Conservation (phyloP, 2,888 invertebrate species). For the Protodeltote pygarga region DNA sequence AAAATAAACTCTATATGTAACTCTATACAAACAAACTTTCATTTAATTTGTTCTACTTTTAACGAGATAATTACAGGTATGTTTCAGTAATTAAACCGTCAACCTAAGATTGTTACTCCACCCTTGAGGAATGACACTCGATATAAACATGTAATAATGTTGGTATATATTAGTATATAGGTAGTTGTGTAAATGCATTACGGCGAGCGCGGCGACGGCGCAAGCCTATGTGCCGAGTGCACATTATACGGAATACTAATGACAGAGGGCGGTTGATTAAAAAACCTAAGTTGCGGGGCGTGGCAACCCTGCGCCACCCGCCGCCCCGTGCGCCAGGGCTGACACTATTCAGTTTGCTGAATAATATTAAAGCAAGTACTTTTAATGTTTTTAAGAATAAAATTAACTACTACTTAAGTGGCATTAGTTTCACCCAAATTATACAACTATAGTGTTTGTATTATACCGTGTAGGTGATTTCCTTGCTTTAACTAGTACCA, state of each 20-base stretch:
- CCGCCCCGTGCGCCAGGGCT: slow-evolving; percentile 50
- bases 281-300: slow-evolving; percentile 79
- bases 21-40: too few species aligned
- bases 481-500: too few species aligned
- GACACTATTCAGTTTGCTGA: slow-evolving; percentile 12
- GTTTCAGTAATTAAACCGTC: slow-evolving; percentile 21
- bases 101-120: background rate
- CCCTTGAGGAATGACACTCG: slow-evolving; percentile 16
- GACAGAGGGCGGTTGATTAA: slow-evolving; percentile 84
- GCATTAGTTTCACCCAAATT: too few species aligned
- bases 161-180: slow-evolving; percentile 21
- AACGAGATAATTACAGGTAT: background rate
- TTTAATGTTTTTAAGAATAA: background rate
- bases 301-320: slow-evolving; percentile 58
- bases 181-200: slow-evolving; percentile 44
- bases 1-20: too few species aligned
- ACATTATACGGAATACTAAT: slow-evolving; percentile 83
- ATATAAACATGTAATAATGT: slow-evolving; percentile 2
- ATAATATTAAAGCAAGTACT: slow-evolving; percentile 19
- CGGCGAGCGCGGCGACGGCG: slow-evolving; percentile 13
- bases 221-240: slow-evolving; percentile 49
- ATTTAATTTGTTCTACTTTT: background rate
- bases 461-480: too few species aligned
- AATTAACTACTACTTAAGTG: too few species aligned
- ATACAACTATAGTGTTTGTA: too few species aligned